phyloP scores from a whole-genome alignment of 2,797 vertebrate species.

The Antennarius maculatus region DNA sequence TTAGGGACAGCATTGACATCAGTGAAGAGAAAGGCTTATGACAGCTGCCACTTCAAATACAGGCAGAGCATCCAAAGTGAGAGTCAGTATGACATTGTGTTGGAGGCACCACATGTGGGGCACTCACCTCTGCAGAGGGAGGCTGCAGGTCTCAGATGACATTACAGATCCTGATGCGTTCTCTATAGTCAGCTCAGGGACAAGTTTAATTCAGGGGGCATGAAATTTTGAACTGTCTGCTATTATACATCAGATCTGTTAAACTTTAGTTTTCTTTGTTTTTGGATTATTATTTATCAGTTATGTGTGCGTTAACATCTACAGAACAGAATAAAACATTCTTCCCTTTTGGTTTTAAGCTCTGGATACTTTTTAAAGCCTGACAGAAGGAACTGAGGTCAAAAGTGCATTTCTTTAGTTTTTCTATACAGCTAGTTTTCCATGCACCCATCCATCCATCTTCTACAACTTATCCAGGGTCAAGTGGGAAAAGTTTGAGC shows the following conservation, averaged over 20 bases:
- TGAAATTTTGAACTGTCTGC: no score
- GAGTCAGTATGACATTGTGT: slow-evolving; percentile 54
- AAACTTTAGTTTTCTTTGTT: background rate
- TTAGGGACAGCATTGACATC: slow-evolving; percentile 54
- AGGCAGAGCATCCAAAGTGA: slow-evolving; percentile 23
- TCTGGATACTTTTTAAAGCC: no score
- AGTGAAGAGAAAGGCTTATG: slow-evolving; percentile 52
- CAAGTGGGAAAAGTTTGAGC: no score
- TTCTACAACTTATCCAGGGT: no score
- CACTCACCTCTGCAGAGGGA: slow-evolving; percentile 38
- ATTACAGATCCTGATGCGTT: slow-evolving; percentile 41
- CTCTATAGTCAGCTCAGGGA: slow-evolving; percentile 21
- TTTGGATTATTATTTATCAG: no score
- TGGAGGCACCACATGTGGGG: no score
- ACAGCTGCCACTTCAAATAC: slow-evolving; percentile 69
- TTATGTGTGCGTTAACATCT: background rate
- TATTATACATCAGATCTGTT: slow-evolving; percentile 6
- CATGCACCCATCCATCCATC: slow-evolving; percentile 2
- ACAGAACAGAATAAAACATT: background rate
- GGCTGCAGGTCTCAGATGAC: slow-evolving; percentile 37
- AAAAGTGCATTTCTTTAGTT: slow-evolving; percentile 1
- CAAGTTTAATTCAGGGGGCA: slow-evolving; percentile 1
- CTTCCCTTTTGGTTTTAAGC: slow-evolving; percentile 10
- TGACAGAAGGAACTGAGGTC: background rate
- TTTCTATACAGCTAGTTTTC: slow-evolving; percentile 1